Conservation (phyloP, 2,113 vertebrate species). For the Heterochromis multidens region DNA sequence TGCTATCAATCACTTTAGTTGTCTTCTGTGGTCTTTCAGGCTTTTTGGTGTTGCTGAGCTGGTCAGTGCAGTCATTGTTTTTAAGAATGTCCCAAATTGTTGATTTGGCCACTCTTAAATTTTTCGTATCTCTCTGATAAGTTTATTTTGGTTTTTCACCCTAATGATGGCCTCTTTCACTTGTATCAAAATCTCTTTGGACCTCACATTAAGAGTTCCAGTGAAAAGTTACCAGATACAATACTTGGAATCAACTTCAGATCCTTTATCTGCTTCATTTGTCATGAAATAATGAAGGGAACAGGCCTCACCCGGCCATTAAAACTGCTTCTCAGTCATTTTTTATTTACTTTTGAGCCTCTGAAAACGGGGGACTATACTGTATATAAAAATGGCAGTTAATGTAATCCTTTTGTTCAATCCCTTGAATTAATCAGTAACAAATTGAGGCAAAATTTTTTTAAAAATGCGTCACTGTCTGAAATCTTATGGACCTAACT, state of each 20-base stretch:
- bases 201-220: not conserved
- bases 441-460: not conserved
- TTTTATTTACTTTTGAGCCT: not conserved
- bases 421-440: not conserved
- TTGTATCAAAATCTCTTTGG: not conserved
- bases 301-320: not conserved
- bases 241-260: not conserved
- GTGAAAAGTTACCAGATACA: not conserved
- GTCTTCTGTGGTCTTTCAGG: too few relatives aligned
- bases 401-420: not conserved
- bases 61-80: not conserved
- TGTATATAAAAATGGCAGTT: not conserved
- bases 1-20: not conserved
- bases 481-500: not conserved
- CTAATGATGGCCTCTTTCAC: not conserved
- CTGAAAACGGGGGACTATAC: not conserved
- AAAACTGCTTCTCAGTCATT: not conserved
- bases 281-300: not conserved
- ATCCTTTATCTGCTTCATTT: not conserved
- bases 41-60: not conserved
- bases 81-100: not conserved
- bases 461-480: not conserved
- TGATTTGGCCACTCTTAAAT: not conserved
- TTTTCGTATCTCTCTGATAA: not conserved
- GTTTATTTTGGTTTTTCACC: not conserved